Conservation (phyloP, 2,797 vertebrate genomes). For the Trichosurus vulpecula region DNA sequence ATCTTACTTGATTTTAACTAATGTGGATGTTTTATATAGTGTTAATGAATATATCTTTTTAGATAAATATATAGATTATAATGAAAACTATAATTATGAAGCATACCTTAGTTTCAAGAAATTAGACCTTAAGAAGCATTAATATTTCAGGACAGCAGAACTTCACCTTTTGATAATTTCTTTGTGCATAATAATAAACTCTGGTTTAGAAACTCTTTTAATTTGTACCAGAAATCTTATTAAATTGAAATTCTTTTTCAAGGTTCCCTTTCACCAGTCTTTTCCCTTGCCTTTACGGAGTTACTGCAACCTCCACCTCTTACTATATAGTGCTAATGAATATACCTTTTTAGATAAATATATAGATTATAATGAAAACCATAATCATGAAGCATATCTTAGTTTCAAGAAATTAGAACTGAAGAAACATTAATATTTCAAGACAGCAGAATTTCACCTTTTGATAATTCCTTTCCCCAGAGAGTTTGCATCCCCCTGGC, state of each 20-base stretch:
- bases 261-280: neutral
- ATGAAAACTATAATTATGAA: neutral
- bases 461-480: conserved; percentile 22
- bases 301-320: conserved; percentile 5
- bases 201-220: neutral
- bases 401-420: conserved; percentile 44
- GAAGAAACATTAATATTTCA: conserved; percentile 6
- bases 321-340: neutral
- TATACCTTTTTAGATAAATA: neutral
- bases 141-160: neutral
- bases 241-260: neutral
- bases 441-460: neutral
- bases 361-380: conserved; percentile 26
- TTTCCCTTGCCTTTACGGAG: neutral
- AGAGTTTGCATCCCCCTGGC: conserved; percentile 10
- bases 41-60: neutral
- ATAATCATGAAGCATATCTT: neutral
- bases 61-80: conserved; percentile 19
- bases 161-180: neutral
- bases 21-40: too few species aligned
- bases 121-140: conserved; percentile 17
- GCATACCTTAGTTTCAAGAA: conserved; percentile 37
- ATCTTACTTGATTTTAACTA: too few species aligned
- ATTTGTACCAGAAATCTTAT: conserved; percentile 6
- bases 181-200: conserved; percentile 17